phyloP scores from a whole-genome alignment of 2,797 vertebrate species.

The Lutjanus argentimaculatus region DNA sequence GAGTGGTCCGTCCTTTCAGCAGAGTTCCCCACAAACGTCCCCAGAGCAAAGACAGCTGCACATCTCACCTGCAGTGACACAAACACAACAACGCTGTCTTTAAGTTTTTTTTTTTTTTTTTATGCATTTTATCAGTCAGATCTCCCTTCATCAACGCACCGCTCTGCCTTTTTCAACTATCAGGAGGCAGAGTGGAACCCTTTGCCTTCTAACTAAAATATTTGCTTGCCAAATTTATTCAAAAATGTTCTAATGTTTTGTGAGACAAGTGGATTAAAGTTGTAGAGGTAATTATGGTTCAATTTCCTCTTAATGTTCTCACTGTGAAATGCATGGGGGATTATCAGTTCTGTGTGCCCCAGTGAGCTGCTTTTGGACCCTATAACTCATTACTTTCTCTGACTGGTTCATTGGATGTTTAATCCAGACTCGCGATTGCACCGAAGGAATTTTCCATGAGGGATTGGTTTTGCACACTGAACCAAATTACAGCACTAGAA shows the following conservation, averaged over 20 bases:
- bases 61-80: slow-evolving; percentile 90
- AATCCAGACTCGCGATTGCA: slow-evolving; percentile 40
- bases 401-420: slow-evolving; percentile 45
- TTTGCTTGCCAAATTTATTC: not conserved
- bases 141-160: not conserved
- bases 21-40: slow-evolving; percentile 97
- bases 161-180: not conserved
- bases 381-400: slow-evolving; percentile 45
- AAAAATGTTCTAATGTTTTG: slow-evolving; percentile 6
- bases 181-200: not conserved
- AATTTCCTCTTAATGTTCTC: slow-evolving; percentile 24
- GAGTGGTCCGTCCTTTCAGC: slow-evolving; percentile 97
- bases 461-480: slow-evolving; percentile 42
- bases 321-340: slow-evolving; percentile 13
- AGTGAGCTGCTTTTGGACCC: slow-evolving; percentile 25
- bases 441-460: slow-evolving; percentile 31
- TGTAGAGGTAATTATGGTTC: slow-evolving; percentile 17
- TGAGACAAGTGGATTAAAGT: slow-evolving; percentile 9
- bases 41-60: slow-evolving; percentile 94
- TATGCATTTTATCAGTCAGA: not conserved
- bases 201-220: slow-evolving; percentile 12
- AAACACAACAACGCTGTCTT: not conserved
- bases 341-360: slow-evolving; percentile 25
- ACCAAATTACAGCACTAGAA: slow-evolving; percentile 33
- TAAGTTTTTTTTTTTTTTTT: not conserved